Evolutionary conservation across 2,888 invertebrate genomes (phyloP).

Genomic region (Nezara viridula): DNA sequence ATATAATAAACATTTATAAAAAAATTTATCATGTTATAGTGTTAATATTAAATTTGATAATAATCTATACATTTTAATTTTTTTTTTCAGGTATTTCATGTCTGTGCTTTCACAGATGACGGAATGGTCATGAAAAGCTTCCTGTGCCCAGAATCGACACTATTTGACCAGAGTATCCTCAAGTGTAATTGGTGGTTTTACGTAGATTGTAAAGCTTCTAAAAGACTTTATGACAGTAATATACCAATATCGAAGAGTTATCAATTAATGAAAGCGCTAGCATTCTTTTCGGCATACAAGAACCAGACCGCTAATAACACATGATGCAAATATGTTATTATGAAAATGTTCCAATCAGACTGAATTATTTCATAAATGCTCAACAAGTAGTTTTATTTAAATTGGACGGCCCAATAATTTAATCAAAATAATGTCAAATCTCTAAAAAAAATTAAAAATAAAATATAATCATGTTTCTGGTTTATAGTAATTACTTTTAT

Average conservation of each 20-base stretch:
- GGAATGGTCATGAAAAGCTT: slow-evolving; percentile 93
- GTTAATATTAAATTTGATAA: background rate
- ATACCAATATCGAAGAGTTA: slow-evolving; percentile 93
- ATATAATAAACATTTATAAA: no score
- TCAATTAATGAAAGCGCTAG: slow-evolving; percentile 90
- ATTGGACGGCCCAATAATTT: slow-evolving; percentile 34
- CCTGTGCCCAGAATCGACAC: slow-evolving; percentile 89
- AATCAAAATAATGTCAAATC: slow-evolving; percentile 51
- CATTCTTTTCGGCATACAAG: slow-evolving; percentile 89
- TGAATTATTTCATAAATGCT: slow-evolving; percentile 54
- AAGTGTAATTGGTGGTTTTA: slow-evolving; percentile 97
- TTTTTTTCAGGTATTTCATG: slow-evolving; percentile 84
- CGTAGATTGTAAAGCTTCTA: slow-evolving; percentile 88
- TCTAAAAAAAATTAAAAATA: background rate
- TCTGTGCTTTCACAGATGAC: slow-evolving; percentile 90
- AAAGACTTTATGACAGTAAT: slow-evolving; percentile 87
- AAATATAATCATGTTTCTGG: background rate
- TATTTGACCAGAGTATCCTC: slow-evolving; percentile 91
- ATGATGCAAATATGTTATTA: background rate
- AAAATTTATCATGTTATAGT: no score
- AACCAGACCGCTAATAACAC: slow-evolving; percentile 69
- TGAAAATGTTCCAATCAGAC: slow-evolving; percentile 43
- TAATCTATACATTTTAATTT: slow-evolving; percentile 4
- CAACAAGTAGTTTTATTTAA: slow-evolving; percentile 31
- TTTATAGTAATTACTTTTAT: background rate